Evolutionary conservation across 2,797 vertebrate species (phyloP).

Genomic region (Huso huso): DNA sequence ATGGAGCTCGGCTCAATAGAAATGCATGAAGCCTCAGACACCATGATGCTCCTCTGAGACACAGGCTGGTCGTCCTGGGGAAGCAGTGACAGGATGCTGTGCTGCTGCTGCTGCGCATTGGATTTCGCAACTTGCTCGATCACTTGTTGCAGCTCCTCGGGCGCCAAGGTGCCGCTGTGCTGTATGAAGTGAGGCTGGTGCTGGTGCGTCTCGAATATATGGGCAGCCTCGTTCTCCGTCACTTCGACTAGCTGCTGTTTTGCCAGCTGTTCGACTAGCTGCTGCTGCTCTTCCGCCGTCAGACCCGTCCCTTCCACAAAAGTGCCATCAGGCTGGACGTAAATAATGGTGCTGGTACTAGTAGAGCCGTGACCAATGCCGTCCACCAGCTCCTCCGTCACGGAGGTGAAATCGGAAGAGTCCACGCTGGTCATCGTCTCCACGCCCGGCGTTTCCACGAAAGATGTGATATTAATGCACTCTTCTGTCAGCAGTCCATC

Average conservation of each 20-base stretch:
- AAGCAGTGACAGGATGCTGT: slow-evolving; percentile 10
- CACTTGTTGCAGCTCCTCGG: slow-evolving; percentile 67
- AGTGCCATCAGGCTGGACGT: slow-evolving; percentile 65
- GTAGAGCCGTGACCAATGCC: slow-evolving; percentile 30
- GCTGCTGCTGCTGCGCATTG: slow-evolving; percentile 27
- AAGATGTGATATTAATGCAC: slow-evolving; percentile 33
- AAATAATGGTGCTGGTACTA: slow-evolving; percentile 59
- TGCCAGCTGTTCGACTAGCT: slow-evolving; percentile 52
- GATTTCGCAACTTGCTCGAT: slow-evolving; percentile 63
- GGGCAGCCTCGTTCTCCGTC: slow-evolving; percentile 45
- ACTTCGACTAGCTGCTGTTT: slow-evolving; percentile 63
- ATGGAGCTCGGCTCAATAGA: slow-evolving; percentile 29
- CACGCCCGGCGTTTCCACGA: slow-evolving; percentile 27
- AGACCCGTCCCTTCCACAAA: slow-evolving; percentile 56
- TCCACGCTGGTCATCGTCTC: slow-evolving; percentile 19
- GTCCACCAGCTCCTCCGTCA: slow-evolving; percentile 38
- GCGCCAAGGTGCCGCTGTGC: slow-evolving; percentile 43
- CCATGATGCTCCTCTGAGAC: neutral
- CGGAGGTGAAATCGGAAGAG: slow-evolving; percentile 36
- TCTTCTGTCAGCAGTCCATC: slow-evolving; percentile 34
- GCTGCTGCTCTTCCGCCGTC: slow-evolving; percentile 59
- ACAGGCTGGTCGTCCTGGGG: too few species aligned
- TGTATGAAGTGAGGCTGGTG: slow-evolving; percentile 12
- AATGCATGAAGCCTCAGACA: slow-evolving; percentile 23
- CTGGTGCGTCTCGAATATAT: slow-evolving; percentile 46